phyloP scores from a whole-genome alignment of 2,888 invertebrate genomes.

The Calliopum simillimum region DNA sequence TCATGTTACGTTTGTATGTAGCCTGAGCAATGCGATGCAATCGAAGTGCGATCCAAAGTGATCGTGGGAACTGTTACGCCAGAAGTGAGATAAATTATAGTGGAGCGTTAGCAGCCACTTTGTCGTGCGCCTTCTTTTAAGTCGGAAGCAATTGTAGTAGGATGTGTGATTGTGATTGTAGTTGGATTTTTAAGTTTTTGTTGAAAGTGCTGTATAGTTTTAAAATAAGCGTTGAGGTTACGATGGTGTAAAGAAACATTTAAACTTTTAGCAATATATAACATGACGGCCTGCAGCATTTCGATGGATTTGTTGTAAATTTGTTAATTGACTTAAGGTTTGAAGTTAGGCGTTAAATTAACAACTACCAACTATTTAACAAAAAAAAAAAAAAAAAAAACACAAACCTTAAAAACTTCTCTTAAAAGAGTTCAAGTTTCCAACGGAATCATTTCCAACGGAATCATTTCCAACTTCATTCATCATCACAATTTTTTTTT shows the following conservation, averaged over 20 bases:
- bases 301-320: not conserved
- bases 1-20: slow-evolving; percentile 42
- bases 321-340: not conserved
- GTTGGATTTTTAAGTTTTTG: too few relatives aligned
- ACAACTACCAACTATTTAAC: too few relatives aligned
- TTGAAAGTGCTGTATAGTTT: too few relatives aligned
- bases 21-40: slow-evolving; percentile 29
- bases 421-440: too few relatives aligned
- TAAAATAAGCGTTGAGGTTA: too few relatives aligned
- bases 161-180: too few relatives aligned
- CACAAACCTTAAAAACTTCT: too few relatives aligned
- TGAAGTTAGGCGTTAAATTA: too few relatives aligned
- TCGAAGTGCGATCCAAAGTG: slow-evolving; percentile 6
- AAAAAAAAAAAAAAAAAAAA: too few relatives aligned
- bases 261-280: not conserved
- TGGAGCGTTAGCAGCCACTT: not conserved
- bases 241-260: not conserved
- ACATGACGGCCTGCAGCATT: not conserved
- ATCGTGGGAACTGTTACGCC: slow-evolving; percentile 50
- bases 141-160: not conserved
- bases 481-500: too few relatives aligned
- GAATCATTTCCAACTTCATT: too few relatives aligned
- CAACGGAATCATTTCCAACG: too few relatives aligned
- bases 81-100: slow-evolving; percentile 1
- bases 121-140: not conserved